Evolutionary conservation across 2,888 invertebrate species (phyloP), one percentile per base, ranked within the genome.

Genomic region (Rotaria sp.): DNA sequence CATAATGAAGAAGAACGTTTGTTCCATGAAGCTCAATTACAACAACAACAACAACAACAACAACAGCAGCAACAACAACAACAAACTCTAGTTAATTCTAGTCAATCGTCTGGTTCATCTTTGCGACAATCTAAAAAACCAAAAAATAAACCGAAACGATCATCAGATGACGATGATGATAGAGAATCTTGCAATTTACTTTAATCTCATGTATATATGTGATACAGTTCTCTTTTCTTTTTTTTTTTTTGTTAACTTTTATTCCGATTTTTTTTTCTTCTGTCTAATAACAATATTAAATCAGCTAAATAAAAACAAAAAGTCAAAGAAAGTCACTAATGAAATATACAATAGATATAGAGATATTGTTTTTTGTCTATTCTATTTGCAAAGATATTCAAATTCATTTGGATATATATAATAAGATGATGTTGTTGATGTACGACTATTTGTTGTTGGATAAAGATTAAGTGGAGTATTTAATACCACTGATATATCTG

Each of bases 361-460:
- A 80, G 24, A 80, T 41, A 45, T 41, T 24, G 7, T 24, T 41
- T 5, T 59, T 5, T 59, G 18, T 30, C 7, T 45, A 10, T 38
- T 75, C 26, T 75, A 80, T 80, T 80, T 80, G 45, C 75, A 80
- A 26, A 80, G 45, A 80, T 45, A 80, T 80, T 38, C 75, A 26
- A 80, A 41, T 80, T 80, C 75, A 45, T 80, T 80, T 18, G 45
- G 75, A 45, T 45, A 80, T 26, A 80, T 45, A 24, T 80, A 80
- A 26, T 67, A 67, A 15, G 75, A 38, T 26, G 75, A 80, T 67
- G 67, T 5, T 30, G 67, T 67, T 67, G 67, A 67, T 11, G 30
- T 35, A 67, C 67, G 67, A 67, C 67, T 67, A 67, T 67, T 30
- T 30, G 30, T 74, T 38, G 74, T 80, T 80, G 75, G 75, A 80